Evolutionary conservation across 2,113 vertebrate genomes (phyloP), one percentile per base, ranked within the genome.

Genomic region (Campylomormyrus tamandua): DNA sequence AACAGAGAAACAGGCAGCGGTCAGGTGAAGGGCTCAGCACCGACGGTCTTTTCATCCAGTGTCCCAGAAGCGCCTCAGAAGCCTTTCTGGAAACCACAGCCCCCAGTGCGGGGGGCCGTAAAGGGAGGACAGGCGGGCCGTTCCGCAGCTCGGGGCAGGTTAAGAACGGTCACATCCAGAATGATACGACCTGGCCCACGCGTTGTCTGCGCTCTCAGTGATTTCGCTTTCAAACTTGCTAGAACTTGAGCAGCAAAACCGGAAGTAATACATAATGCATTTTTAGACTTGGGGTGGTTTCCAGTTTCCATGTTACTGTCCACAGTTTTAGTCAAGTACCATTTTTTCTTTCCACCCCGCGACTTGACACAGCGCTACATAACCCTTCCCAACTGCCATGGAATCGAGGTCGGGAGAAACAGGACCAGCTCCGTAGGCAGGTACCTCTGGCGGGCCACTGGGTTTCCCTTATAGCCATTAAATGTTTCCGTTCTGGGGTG

Each of bases 1-100:
- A 96, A 97, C 13, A 95, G 91, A 92, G 35, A 80, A 42, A 80
- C 3, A 94, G 88, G 95, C 92, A 92, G 92, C 62, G 89, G 92
- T 93, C 92, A 88, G 53, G 92, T 95, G 92, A 95, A 91, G 90
- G 90, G 91, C 80, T 90, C 70, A 83, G 89, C 93, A 91, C 90
- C 91, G 94, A 91, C 48, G 90, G 92, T 91, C 92, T 91, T 91
- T 92, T 92, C 91, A 92, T 92, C 91, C 91, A 87, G 91, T 93
- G 90, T 90, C 88, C 93, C 89, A 91, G 17, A 77, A 88, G 90
- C 89, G 89, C 66, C 90, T 89, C 91, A 87, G 87, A 92, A 90
- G 91, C 89, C 83, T 80, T 70, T 13, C 56, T 86, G 88, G 92
- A 93, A 94, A 94, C 91, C 13, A 17, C 74, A 15, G 17, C 74